phyloP scores from a whole-genome alignment of 2,113 vertebrate species.

The Cryptoleucopteryx plumbea region DNA sequence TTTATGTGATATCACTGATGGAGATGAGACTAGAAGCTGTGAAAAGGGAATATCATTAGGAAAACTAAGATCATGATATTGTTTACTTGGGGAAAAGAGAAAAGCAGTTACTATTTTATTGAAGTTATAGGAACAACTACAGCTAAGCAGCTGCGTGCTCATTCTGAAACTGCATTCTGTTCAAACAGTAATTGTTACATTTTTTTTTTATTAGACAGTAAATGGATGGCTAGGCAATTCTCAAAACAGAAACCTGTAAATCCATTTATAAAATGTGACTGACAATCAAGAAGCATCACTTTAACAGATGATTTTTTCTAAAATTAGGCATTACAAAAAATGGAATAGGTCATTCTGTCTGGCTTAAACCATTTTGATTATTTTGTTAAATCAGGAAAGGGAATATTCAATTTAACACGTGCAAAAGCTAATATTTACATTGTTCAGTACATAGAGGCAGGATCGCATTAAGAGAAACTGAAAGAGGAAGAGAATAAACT shows the following conservation, averaged over 20 bases:
- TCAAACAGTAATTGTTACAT: not conserved
- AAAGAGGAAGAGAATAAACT: not conserved
- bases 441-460: not conserved
- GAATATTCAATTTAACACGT: not conserved
- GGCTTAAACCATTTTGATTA: not conserved
- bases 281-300: not conserved
- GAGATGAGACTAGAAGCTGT: not conserved
- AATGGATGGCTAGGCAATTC: not conserved
- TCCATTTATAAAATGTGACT: not conserved
- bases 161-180: not conserved
- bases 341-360: not conserved
- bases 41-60: not conserved
- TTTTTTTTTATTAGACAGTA: not conserved
- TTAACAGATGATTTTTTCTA: not conserved
- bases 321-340: not conserved
- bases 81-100: not conserved
- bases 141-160: not conserved
- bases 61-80: not conserved
- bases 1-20: not conserved
- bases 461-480: not conserved
- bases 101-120: not conserved
- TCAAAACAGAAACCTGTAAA: not conserved
- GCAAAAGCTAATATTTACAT: slow-evolving; percentile 47
- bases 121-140: not conserved
- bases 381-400: slow-evolving; percentile 11